These are phyloP conservation scores for Melanaphis sacchari DNA, from an alignment of 1,140 invertebrate genomes.

Conservation along the genomic window DNA sequence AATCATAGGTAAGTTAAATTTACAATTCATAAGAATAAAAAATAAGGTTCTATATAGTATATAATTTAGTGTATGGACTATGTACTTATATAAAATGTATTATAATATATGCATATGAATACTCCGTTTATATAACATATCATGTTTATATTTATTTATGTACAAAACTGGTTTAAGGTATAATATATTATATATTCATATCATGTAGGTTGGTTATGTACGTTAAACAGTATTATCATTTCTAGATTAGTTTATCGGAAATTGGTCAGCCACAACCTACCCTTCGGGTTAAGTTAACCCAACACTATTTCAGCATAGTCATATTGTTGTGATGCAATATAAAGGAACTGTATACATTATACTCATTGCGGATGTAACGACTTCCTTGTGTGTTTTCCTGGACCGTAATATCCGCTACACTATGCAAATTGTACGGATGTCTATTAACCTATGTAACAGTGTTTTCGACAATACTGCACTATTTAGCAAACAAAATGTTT, in stretches of 20 bases:
- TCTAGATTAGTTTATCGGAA: slow-evolving; percentile 32
- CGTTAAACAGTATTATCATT: neutral
- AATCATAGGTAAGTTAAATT: neutral
- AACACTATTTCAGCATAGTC: neutral
- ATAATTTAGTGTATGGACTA: neutral
- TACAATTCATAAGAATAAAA: neutral
- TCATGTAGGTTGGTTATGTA: neutral
- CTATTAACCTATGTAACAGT: neutral
- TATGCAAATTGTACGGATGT: slow-evolving; percentile 7
- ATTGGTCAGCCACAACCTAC: neutral
- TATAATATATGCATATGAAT: neutral
- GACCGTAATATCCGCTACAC: neutral
- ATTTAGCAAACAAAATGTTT: neutral
- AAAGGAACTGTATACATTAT: neutral
- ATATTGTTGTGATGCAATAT: slow-evolving; percentile 27
- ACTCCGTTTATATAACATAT: neutral
- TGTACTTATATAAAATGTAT: neutral
- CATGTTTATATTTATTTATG: neutral
- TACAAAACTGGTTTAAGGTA: neutral
- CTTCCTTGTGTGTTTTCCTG: slow-evolving; percentile 14
- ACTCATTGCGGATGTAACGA: slow-evolving; percentile 1
- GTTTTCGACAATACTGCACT: neutral
- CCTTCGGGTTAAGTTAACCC: neutral
- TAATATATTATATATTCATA: slow-evolving; percentile 8
- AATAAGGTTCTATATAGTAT: neutral